Base-by-base conservation (phyloP, 2,797 vertebrate species). In the Gallinago stenura region DNA sequence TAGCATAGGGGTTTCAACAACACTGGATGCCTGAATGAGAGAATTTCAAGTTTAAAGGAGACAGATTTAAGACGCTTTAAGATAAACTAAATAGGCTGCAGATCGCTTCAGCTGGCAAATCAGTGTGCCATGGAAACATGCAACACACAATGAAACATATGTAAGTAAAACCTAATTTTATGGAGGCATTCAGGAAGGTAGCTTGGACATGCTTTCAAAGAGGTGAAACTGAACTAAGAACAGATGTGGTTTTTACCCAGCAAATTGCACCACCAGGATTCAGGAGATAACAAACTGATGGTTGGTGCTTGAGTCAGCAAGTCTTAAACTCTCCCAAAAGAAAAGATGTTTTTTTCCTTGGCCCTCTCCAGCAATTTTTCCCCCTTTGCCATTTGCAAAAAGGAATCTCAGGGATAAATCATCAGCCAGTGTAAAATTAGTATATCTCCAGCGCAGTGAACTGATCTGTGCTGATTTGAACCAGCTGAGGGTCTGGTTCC, bases 1-100 rank as follows among this genome's bases (percentile, higher is more conserved):
- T 93, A 96, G 95, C 95, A 91, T 65, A 62, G 62, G 71, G 80
- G 79, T 87, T 97, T 88, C 93, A 83, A 69, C 86, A 95, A 90
- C 33, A 25, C 89, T 93, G 91, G 94, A 96, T 96, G 95, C 93
- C 84, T 87, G 83, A 95, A 95, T 89, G 87, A 94, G 93, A 95
- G 90, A 93, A 96, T 94, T 94, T 96, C 90, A 90, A 35, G 80
- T 90, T 96, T 92, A 93, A 81, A 92, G 72, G 71, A 93, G 94
- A 95, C 77, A 90, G 89, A 96, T 96, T 96, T 97, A 83, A 95
- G 97, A 97, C 75, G 80, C 88, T 94, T 96, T 94, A 93, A 96
- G 92, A 96, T 94, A 96, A 95, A 95, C 90, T 94, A 97, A 96
- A 96, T 94, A 91, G 73, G 70, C 91, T 91, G 91, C 83, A 90